Base-by-base conservation (phyloP, 2,113 vertebrate species). In the Agapornis roseicollis region DNA sequence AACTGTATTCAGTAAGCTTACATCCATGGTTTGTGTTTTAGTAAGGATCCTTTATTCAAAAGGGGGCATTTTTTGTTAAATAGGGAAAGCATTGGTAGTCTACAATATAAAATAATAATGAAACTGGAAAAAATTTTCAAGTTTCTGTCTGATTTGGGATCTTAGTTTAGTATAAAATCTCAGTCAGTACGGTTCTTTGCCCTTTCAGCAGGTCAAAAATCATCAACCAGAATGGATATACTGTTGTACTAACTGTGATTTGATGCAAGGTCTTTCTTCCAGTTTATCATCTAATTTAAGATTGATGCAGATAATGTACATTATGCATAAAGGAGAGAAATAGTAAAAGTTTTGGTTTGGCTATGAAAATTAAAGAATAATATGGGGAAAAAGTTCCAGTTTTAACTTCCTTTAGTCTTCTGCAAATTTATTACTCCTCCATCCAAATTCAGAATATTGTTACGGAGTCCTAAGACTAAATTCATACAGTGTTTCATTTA, bases 161-260 rank as follows among this genome's bases (percentile, higher is more conserved):
- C 16, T 79, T 78, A 35, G 6, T 8, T 33, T 80, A 70, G 6
- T 41, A 5, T 20, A 68, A 49, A 6, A 10, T 80, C 42, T 80
- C 37, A 74, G 4, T 3, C 1, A 1, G 0, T 66, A 35, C 1
- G 2, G 4, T 74, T 60, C 20, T 33, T 90, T 79, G 18, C 7
- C 11, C 14, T 68, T 86, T 41, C 29, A 86, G 69, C 10, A 60
- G 33, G 27, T 8, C 7, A 77, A 17, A 78, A 81, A 23, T 83
- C 4, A 1, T 66, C 9, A n/a, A 1, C 23, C 27, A 41, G 25
- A 73, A 18, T 29, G 77, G 15, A 13, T 65, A 8, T 50, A 16
- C 27, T 76, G 29, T 56, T 64, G 23, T 12, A 25, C 25, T 64
- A 63, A 60, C 29, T 73, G 23, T 80, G 24, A 29, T 80, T 46